These are phyloP conservation scores for Tetrax tetrax DNA, from an alignment of 2,113 vertebrate genomes.

Conservation along the genomic window DNA sequence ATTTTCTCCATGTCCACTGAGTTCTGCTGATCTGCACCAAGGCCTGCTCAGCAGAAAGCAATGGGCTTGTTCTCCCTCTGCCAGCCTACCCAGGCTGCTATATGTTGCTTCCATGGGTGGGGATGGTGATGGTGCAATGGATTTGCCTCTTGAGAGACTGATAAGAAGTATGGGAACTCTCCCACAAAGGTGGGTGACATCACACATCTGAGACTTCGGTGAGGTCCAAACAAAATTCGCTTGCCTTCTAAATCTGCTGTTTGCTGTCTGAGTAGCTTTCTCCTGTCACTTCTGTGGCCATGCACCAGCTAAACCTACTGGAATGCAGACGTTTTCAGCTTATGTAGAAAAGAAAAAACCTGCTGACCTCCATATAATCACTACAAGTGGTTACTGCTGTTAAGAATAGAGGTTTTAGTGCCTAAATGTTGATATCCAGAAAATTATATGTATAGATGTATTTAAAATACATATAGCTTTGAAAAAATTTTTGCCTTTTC, in stretches of 20 bases:
- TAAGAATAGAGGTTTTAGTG: neutral
- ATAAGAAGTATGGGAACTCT: neutral
- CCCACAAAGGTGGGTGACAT: neutral
- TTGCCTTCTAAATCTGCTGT: neutral
- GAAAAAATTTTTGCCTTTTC: neutral
- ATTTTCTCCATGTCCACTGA: neutral
- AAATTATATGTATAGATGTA: neutral
- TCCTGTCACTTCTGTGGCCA: fast-evolving
- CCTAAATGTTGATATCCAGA: neutral
- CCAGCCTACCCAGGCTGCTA: neutral
- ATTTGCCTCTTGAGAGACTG: neutral
- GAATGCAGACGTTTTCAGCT: neutral
- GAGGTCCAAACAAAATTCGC: neutral
- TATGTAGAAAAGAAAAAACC: neutral
- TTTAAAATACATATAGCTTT: neutral
- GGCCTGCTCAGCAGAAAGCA: neutral
- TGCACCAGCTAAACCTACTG: neutral
- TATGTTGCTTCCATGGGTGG: fast-evolving
- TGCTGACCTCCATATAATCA: neutral
- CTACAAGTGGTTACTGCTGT: neutral
- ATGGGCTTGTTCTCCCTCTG: fast-evolving
- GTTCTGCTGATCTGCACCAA: neutral
- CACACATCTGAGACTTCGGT: neutral
- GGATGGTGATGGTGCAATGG: neutral
- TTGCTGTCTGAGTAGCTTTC: neutral